A percentile compares a stretch with the other conserved stretches of the same genome.
Evolutionary conservation across 2,113 vertebrate genomes (phyloP).

Genomic region (Petromus typicus): DNA sequence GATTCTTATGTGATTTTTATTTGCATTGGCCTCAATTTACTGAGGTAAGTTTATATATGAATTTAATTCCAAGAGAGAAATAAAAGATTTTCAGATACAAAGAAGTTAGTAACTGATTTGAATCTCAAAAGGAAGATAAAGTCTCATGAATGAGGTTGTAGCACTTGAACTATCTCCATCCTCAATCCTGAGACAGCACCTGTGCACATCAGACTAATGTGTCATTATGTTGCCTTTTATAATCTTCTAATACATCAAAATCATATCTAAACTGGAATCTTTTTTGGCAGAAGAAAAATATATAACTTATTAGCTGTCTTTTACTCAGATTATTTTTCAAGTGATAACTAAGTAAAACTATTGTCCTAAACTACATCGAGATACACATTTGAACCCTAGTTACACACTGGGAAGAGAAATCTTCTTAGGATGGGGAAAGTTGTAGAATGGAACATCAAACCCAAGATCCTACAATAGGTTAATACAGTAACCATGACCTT

Average conservation of each 20-base stretch:
- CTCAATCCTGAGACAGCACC: neutral
- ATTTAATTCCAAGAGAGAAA: conserved; percentile 46
- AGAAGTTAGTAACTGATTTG: neutral
- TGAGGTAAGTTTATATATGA: conserved; percentile 15
- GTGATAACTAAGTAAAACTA: neutral
- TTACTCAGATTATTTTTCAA: conserved; percentile 41
- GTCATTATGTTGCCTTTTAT: neutral
- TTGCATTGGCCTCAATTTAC: neutral
- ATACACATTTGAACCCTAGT: neutral
- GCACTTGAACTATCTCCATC: neutral
- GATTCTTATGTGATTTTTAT: conserved; percentile 44
- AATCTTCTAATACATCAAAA: neutral
- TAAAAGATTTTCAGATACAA: conserved; percentile 53
- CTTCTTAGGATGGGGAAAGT: neutral
- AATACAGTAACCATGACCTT: neutral
- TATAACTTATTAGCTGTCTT: neutral
- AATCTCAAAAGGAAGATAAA: neutral
- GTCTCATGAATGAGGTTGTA: neutral
- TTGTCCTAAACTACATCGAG: neutral
- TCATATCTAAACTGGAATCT: neutral
- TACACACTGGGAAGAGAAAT: conserved; percentile 14
- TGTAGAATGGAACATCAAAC: conserved; percentile 29
- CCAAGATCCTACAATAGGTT: neutral
- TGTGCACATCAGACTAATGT: neutral
- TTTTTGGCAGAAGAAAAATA: conserved; percentile 23